Evolutionary conservation across 2,113 vertebrate genomes (phyloP), one percentile per base, ranked within the genome.

Genomic region (Fulmarus glacialis): DNA sequence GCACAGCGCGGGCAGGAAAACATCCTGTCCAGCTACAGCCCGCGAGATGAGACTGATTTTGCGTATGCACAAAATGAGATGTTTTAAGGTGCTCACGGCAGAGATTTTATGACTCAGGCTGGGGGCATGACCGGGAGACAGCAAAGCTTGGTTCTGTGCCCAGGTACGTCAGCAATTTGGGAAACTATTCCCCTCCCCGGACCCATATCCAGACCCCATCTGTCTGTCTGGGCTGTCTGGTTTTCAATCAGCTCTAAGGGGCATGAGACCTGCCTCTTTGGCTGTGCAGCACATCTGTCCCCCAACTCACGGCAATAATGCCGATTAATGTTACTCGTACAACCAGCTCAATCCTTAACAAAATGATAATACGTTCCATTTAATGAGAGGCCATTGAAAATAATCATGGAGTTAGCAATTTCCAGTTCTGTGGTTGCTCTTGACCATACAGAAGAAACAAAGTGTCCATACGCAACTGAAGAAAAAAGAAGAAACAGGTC

Each of bases 11-110:
- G 53, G 30, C 73, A 52, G 75, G 22, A 55, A 2, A 45, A 32
- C 43, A 17, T 8, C 77, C 64, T 4, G n/a, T 3, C 22, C 86
- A 14, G 70, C 19, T 0, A 3, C 80, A 4, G 66, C 2, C 45
- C 4, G 34, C 2, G 2, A 64, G 48, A 43, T 0, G 3, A 15
- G 62, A 8, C 81, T 23, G 17, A 1, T 0, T 8, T 5, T 15
- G 36, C 1, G 2, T 4, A 3, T 2, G 9, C 45, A 8, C 50
- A 45, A 2, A 26, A 5, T 0, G 27, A 64, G 60, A 30, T 3
- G 36, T 3, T 73, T 30, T 2, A 16, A 66, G 87, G 71, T 23
- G 67, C 90, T 79, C 4, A 0, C 29, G 56, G 48, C 27, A 16
- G 66, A 42, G 60, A 4, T 19, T 62, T 40, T 4, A 9, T 5